phyloP scores from a whole-genome alignment of 2,113 vertebrate genomes.

The Epinephelus lanceolatus region DNA sequence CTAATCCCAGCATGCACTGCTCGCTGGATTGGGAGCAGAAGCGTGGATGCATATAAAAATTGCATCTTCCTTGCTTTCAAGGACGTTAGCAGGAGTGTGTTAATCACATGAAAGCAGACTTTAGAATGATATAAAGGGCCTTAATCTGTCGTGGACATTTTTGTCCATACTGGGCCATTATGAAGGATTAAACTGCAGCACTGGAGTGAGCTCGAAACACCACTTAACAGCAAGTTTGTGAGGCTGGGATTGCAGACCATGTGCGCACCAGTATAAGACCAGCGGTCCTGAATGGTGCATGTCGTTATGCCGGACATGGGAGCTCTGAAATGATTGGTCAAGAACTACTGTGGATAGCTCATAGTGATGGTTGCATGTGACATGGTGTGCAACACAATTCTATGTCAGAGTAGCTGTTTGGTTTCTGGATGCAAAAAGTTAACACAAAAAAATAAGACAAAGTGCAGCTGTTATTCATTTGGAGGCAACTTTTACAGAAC shows the following conservation, averaged over 20 bases:
- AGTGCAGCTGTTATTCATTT: not conserved
- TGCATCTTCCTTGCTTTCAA: constrained; percentile 55
- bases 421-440: not conserved
- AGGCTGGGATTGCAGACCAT: constrained; percentile 23
- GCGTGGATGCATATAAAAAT: constrained; percentile 1
- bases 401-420: not conserved
- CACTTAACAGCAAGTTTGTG: constrained; percentile 55
- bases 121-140: constrained; percentile 77
- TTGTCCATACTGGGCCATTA: constrained; percentile 85
- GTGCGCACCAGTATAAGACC: not conserved
- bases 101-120: constrained; percentile 91
- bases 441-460: not conserved
- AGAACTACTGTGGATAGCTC: not conserved
- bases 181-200: constrained; percentile 84
- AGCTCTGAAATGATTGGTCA: constrained; percentile 28
- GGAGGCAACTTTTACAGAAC: not conserved
- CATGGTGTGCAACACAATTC: not conserved
- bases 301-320: not conserved
- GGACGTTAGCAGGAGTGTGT: constrained; percentile 67
- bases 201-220: constrained; percentile 52
- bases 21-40: not conserved
- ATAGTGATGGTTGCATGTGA: constrained; percentile 20
- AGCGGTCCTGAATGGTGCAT: constrained; percentile 12
- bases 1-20: constrained; percentile 27
- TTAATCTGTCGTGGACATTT: constrained; percentile 86